Conservation (phyloP, 2,113 vertebrate genomes). For the Hylia prasina region DNA sequence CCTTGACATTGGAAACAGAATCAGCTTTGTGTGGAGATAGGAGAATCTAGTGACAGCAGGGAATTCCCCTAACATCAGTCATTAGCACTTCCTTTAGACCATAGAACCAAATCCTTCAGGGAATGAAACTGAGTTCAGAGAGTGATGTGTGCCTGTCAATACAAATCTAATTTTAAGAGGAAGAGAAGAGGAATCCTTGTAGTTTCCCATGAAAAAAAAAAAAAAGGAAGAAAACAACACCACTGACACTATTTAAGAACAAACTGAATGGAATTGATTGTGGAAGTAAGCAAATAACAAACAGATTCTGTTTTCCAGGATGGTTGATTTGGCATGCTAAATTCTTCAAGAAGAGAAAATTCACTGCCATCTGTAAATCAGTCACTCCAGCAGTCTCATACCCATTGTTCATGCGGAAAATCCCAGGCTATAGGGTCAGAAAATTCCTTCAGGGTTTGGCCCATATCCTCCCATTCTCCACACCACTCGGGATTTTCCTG, state of each 20-base stretch:
- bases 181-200: background rate
- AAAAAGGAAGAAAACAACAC: background rate
- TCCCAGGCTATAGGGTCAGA: background rate
- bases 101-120: constrained; percentile 20
- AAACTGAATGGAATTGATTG: constrained; percentile 2
- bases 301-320: background rate
- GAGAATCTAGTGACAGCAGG: background rate
- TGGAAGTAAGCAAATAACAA: constrained; percentile 9
- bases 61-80: background rate
- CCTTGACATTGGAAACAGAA: background rate
- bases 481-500: background rate
- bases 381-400: background rate
- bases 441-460: background rate
- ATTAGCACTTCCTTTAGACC: constrained; percentile 23
- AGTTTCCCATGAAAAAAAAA: background rate
- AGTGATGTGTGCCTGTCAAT: background rate
- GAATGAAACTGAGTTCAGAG: constrained; percentile 1
- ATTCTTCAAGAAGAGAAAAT: background rate
- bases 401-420: background rate
- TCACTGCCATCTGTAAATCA: background rate
- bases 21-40: background rate
- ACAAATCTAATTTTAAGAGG: constrained; percentile 5
- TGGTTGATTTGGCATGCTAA: background rate
- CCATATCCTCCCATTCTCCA: background rate
- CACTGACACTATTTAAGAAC: background rate